phyloP scores from a whole-genome alignment of 2,113 vertebrate genomes.

The Aix galericulata region DNA sequence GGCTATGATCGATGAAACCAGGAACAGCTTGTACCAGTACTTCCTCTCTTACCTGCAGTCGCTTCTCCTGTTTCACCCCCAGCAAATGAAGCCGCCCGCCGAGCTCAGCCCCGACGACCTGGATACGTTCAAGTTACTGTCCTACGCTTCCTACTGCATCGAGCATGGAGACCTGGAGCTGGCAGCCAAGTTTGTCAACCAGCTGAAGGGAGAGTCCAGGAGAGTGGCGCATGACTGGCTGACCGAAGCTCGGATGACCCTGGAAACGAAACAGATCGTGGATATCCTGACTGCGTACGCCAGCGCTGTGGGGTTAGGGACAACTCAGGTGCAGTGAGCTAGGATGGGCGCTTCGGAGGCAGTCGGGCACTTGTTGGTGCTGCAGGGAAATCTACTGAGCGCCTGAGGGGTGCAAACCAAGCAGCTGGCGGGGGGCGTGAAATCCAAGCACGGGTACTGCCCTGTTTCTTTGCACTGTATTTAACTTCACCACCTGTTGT shows the following conservation, averaged over 20 bases:
- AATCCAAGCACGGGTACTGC: not conserved
- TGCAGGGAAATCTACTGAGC: not conserved
- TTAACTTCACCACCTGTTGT: conserved; percentile 65
- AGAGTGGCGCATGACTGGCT: conserved; percentile 94
- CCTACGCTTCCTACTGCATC: conserved; percentile 91
- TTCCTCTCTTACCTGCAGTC: conserved; percentile 96
- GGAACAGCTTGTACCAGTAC: conserved; percentile 95
- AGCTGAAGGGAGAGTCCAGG: conserved; percentile 89
- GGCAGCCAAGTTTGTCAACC: conserved; percentile 95
- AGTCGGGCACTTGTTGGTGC: not conserved
- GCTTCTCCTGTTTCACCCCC: conserved; percentile 84
- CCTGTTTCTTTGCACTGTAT: conserved; percentile 57
- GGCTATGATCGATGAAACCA: conserved; percentile 91
- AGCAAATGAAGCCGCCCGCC: conserved; percentile 83
- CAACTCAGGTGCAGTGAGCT: conserved; percentile 83
- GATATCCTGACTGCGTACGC: conserved; percentile 91
- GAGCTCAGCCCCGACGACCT: conserved; percentile 84
- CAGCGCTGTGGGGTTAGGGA: conserved; percentile 91
- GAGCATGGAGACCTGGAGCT: conserved; percentile 95
- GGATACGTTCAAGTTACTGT: conserved; percentile 90
- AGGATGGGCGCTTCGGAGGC: not conserved
- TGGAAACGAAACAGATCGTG: conserved; percentile 93
- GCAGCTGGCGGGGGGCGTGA: not conserved
- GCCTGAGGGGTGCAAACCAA: not conserved
- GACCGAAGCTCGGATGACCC: conserved; percentile 88